Conservation (phyloP, 2,888 invertebrate species). For the Brenthis daphne region DNA sequence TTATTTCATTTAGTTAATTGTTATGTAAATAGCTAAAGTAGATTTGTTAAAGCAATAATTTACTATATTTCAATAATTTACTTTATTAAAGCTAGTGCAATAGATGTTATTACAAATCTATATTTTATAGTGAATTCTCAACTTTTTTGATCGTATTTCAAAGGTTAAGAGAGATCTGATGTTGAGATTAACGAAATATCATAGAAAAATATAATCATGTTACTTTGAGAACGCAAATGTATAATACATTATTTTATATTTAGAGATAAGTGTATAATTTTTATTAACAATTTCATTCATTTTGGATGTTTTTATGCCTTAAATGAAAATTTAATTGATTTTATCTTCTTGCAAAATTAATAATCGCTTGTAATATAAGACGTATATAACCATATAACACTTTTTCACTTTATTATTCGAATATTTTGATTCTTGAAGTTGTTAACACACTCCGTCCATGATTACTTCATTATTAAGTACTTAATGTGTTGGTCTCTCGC, state of each 20-base stretch:
- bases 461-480: slow-evolving; percentile 73
- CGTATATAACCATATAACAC: slow-evolving; percentile 11
- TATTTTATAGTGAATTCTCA: slow-evolving; percentile 62
- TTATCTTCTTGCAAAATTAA: background rate
- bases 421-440: slow-evolving; percentile 29
- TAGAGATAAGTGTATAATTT: slow-evolving; percentile 32
- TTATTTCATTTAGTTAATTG: slow-evolving; percentile 47
- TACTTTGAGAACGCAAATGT: slow-evolving; percentile 24
- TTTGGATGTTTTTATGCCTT: slow-evolving; percentile 10
- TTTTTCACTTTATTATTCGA: slow-evolving; percentile 21
- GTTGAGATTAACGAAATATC: slow-evolving; percentile 73
- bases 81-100: slow-evolving; percentile 65
- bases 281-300: slow-evolving; percentile 20
- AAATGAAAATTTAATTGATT: background rate
- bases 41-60: slow-evolving; percentile 58
- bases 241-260: slow-evolving; percentile 29
- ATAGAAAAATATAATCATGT: slow-evolving; percentile 49
- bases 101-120: slow-evolving; percentile 74
- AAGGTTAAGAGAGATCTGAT: slow-evolving; percentile 71
- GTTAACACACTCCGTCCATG: slow-evolving; percentile 75
- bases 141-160: slow-evolving; percentile 47
- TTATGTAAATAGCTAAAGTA: slow-evolving; percentile 59
- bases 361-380: background rate
- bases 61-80: slow-evolving; percentile 44
- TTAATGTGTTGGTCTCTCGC: slow-evolving; percentile 70